phyloP scores from a whole-genome alignment of 2,888 invertebrate genomes.

The Portevinia maculata region DNA sequence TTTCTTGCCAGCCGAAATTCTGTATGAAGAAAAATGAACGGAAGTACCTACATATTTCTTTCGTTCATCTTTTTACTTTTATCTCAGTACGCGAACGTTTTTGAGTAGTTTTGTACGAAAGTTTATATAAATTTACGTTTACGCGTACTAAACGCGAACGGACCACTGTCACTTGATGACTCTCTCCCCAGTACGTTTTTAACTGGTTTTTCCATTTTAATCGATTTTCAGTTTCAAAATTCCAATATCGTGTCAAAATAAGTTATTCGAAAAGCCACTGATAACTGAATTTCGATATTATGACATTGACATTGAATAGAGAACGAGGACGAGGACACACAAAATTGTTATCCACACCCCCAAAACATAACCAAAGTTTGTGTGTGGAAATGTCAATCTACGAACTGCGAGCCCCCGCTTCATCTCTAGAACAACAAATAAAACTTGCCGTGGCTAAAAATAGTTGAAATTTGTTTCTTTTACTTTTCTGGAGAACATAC shows the following conservation, averaged over 20 bases:
- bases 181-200: not conserved
- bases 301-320: constrained; percentile 62
- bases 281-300: constrained; percentile 15
- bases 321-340: constrained; percentile 62
- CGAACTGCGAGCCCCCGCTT: not conserved
- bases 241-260: constrained; percentile 1
- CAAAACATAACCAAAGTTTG: constrained; percentile 11
- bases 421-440: not conserved
- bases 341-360: constrained; percentile 11
- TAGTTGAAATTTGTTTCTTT: constrained; percentile 7
- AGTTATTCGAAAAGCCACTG: not conserved
- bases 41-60: too few species aligned
- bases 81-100: too few species aligned
- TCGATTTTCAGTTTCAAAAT: constrained; percentile 5
- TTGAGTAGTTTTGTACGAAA: too few species aligned
- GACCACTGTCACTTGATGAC: not conserved
- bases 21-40: too few species aligned
- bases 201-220: not conserved
- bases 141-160: too few species aligned
- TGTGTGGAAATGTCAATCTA: constrained; percentile 18
- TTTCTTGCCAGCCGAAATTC: too few species aligned
- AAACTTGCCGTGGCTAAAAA: constrained; percentile 6
- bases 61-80: too few species aligned
- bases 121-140: too few species aligned
- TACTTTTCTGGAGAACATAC: not conserved